Evolutionary conservation across 2,888 invertebrate species (phyloP), one percentile per base, ranked within the genome.

Genomic region (Hirudinaria manillensis): DNA sequence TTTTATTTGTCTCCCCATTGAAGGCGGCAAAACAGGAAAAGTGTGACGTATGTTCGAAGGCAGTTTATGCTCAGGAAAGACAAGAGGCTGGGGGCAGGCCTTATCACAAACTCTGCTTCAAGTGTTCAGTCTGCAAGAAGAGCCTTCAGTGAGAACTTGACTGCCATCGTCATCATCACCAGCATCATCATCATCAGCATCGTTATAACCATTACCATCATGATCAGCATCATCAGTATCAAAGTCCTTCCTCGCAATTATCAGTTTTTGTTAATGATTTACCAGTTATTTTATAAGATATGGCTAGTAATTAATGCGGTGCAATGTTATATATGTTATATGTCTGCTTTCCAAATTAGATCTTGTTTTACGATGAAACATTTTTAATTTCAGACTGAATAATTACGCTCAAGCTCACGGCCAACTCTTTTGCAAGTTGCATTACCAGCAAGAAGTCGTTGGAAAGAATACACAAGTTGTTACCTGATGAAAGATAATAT

Each of bases 81-180:
- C 80, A 82, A 71, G 85, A 85, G 76, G 85, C 84, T 0, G 85
- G 84, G 3, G 80, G 80, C 3, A 80, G 78, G 6, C 79, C 81
- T 27, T 85, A 80, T 78, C 85, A 85, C 78, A 84, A 84, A 75
- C 77, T 80, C 74, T 85, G 85, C 80, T 85, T 85, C 81, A 83
- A 83, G 74, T 85, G 85, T 76, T 78, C 78, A 65, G 76, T 77
- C 67, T 85, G 85, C 79, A 83, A 84, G 77, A 81, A 83, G 82
- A 75, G 80, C 6, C 79, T 84, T 4, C 84, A 81, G 84, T 84
- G 78, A 82, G 83, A 16, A 45, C 29, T 65, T 65, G 10, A 65
- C 10, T 65, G 27, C 16, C 45, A 45, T 45, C 10, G 16, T 1
- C 45, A 45, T 16, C 16, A 16, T 16, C 10, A 2, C 10, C 13